A percentile compares a stretch with the other conserved stretches of the same genome.
These are phyloP conservation scores for Bilobella aurantiaca DNA, from an alignment of 1,140 invertebrate genomes.

Conservation along the genomic window DNA sequence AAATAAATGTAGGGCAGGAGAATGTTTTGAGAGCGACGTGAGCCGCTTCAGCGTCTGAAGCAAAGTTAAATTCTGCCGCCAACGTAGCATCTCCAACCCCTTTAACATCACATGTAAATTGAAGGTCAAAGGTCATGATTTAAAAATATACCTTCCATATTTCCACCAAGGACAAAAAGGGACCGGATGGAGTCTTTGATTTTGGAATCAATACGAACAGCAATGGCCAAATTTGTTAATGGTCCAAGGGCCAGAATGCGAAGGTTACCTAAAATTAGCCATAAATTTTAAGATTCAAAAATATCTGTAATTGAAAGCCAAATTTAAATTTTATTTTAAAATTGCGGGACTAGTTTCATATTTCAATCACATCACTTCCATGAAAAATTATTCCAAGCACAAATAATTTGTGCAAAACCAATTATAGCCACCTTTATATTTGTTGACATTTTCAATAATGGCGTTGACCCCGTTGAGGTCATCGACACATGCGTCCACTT, in stretches of 20 bases:
- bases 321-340: not conserved
- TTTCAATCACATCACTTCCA: too few species aligned
- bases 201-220: conserved; percentile 53
- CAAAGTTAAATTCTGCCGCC: conserved; percentile 69
- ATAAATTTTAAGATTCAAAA: not conserved
- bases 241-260: conserved; percentile 47
- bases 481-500: conserved; percentile 21
- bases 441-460: conserved; percentile 33
- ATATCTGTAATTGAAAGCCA: not conserved
- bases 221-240: conserved; percentile 63
- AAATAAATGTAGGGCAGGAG: conserved; percentile 47
- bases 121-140: not conserved
- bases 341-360: too few species aligned
- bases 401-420: too few species aligned
- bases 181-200: conserved; percentile 52
- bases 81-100: not conserved
- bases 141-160: conserved; percentile 47
- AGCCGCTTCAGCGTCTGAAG: conserved; percentile 64
- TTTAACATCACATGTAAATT: too few species aligned
- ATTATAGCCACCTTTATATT: conserved; percentile 28
- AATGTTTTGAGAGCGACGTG: conserved; percentile 53
- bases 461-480: conserved; percentile 31
- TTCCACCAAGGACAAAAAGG: conserved; percentile 66
- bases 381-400: too few species aligned
- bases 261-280: not conserved